Evolutionary conservation across 2,113 vertebrate genomes (phyloP).

Genomic region (Centropus unirufus): DNA sequence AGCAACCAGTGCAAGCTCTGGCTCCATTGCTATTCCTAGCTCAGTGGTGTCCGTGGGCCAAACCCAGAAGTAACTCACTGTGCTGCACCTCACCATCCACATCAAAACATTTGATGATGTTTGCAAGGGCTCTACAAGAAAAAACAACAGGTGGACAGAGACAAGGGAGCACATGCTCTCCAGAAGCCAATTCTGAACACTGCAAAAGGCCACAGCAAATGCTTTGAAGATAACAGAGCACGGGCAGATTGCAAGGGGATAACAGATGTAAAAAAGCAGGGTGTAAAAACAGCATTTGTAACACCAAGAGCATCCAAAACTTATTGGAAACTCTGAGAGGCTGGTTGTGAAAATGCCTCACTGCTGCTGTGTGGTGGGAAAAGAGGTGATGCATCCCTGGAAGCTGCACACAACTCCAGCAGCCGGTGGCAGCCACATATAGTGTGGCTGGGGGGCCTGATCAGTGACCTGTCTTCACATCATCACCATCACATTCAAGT

Average conservation of each 20-base stretch:
- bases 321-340: neutral
- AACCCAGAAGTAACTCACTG: neutral
- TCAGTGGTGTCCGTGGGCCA: neutral
- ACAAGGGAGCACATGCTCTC: neutral
- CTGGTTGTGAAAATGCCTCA: neutral
- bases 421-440: accelerated
- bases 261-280: accelerated
- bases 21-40: neutral
- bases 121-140: neutral
- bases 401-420: accelerated
- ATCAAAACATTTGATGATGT: neutral
- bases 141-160: neutral
- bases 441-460: accelerated
- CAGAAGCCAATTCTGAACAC: neutral
- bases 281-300: neutral
- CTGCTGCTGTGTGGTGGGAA: neutral
- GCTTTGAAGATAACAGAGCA: neutral
- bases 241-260: neutral
- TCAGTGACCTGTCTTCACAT: neutral
- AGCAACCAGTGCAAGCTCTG: accelerated
- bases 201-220: neutral
- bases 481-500: neutral
- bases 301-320: neutral
- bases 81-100: neutral
- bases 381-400: neutral